phyloP scores from a whole-genome alignment of 2,113 vertebrate genomes.

The Entosphenus tridentatus region DNA sequence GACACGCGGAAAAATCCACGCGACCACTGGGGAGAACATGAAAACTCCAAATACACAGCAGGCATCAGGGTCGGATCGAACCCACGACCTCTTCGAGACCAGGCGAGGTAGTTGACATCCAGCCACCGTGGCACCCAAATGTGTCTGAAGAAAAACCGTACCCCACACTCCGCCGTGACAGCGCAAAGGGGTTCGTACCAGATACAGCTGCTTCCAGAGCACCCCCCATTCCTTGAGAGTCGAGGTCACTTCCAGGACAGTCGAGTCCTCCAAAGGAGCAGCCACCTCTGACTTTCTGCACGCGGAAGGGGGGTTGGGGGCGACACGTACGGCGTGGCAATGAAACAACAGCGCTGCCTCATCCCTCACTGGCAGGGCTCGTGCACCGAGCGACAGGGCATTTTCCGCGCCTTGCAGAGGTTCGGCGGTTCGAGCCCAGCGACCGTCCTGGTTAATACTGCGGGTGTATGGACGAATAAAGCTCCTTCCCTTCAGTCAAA shows the following conservation, averaged over 20 bases:
- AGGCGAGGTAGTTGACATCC: too few species aligned
- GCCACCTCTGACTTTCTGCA: conserved; percentile 66
- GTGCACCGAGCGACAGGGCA: neutral
- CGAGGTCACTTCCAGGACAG: conserved; percentile 66
- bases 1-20: too few species aligned
- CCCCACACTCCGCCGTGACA: too few species aligned
- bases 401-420: neutral
- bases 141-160: too few species aligned
- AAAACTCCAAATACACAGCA: too few species aligned
- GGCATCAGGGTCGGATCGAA: too few species aligned
- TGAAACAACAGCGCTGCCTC: neutral
- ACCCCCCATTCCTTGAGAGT: conserved; percentile 82
- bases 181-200: conserved; percentile 32
- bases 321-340: neutral
- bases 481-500: too few species aligned
- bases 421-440: neutral
- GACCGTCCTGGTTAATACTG: conserved; percentile 9
- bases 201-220: conserved; percentile 88
- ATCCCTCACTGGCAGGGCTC: neutral
- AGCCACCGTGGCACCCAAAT: too few species aligned
- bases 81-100: too few species aligned
- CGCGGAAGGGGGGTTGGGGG: conserved; percentile 5
- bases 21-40: too few species aligned
- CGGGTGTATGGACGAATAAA: neutral
- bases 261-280: conserved; percentile 61